These are phyloP conservation scores for Drosophila mayri DNA, from an alignment of 1,140 invertebrate genomes.

Conservation along the genomic window DNA sequence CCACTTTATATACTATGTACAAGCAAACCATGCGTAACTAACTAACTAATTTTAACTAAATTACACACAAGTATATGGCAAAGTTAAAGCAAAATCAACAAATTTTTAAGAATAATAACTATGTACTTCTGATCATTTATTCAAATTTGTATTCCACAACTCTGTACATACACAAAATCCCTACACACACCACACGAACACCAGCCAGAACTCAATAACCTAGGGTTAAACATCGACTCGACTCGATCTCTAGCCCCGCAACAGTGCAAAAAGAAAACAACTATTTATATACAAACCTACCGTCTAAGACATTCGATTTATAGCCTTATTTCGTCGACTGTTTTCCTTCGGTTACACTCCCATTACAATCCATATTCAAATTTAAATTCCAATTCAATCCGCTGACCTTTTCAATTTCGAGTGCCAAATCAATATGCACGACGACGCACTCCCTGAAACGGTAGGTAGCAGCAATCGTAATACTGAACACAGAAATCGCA, in stretches of 20 bases:
- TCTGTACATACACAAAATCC: conserved; percentile 41
- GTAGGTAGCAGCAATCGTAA: conserved; percentile 20
- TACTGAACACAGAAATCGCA: conserved; percentile 4
- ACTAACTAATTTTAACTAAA: conserved; percentile 64
- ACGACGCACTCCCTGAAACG: conserved; percentile 16
- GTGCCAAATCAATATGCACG: conserved; percentile 45
- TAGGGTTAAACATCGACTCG: conserved; percentile 1
- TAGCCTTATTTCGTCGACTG: not conserved
- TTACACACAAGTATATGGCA: conserved; percentile 62
- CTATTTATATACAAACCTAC: conserved; percentile 39
- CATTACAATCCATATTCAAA: not conserved
- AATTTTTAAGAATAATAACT: conserved; percentile 44
- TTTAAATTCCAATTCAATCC: not conserved
- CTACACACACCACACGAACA: conserved; percentile 7
- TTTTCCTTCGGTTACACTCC: conserved; percentile 3
- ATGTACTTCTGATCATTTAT: conserved; percentile 42
- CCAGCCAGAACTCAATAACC: conserved; percentile 18
- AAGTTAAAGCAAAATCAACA: conserved; percentile 40
- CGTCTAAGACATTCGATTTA: conserved; percentile 39
- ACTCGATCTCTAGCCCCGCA: conserved; percentile 10
- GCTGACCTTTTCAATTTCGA: conserved; percentile 36
- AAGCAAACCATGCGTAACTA: conserved; percentile 47
- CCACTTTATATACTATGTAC: conserved; percentile 76
- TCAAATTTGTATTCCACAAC: conserved; percentile 42
- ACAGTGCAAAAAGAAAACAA: conserved; percentile 7